Evolutionary conservation across 2,888 invertebrate genomes (phyloP).

Genomic region (Hipparchia semele): DNA sequence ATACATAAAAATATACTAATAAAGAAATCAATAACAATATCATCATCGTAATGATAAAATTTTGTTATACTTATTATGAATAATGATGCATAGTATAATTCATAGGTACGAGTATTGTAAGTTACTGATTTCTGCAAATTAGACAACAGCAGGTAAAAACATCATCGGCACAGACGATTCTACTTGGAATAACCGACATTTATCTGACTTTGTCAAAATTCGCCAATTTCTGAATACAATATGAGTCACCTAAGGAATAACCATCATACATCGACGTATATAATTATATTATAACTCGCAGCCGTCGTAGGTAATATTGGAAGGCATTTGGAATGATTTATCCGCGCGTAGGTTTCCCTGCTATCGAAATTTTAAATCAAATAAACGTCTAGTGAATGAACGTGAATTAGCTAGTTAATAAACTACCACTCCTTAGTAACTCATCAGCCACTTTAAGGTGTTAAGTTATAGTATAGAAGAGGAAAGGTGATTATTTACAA

Average conservation of each 20-base stretch:
- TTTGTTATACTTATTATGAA: too few species aligned
- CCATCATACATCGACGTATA: neutral
- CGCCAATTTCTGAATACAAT: slow-evolving; percentile 15
- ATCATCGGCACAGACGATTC: neutral
- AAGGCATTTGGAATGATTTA: neutral
- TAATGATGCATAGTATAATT: too few species aligned
- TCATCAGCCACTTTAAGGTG: neutral
- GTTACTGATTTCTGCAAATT: too few species aligned
- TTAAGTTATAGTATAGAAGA: too few species aligned
- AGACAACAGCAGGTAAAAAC: neutral
- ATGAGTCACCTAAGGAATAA: slow-evolving; percentile 25
- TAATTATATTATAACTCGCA: too few species aligned
- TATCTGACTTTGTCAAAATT: slow-evolving; percentile 1
- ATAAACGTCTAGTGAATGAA: neutral
- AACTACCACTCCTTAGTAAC: neutral
- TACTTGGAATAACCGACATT: neutral
- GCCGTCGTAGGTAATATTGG: neutral
- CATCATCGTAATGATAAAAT: neutral
- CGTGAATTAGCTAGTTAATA: neutral
- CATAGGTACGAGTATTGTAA: too few species aligned
- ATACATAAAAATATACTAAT: too few species aligned
- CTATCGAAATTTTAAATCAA: neutral
- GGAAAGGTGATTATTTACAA: too few species aligned
- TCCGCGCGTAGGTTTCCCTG: slow-evolving; percentile 18
- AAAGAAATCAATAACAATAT: neutral